Percentiles rank a stretch among this genome's conserved stretches.
These are phyloP conservation scores for Pemphredon lugubris DNA, from an alignment of 2,888 invertebrate genomes.

Conservation along the genomic window DNA sequence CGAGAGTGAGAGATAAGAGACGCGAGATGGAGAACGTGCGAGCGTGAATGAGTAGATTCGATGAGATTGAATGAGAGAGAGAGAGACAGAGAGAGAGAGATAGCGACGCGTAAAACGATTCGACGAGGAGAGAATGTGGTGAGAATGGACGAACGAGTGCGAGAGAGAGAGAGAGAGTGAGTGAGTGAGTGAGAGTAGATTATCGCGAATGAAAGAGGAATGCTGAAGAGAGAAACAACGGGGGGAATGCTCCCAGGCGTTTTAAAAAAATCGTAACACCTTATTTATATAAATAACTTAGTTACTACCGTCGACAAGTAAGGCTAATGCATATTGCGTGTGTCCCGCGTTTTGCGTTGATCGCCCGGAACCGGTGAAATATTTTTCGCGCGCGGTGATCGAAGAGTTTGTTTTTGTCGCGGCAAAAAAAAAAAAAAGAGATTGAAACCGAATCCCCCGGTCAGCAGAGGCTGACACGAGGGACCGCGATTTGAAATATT, in stretches of 20 bases:
- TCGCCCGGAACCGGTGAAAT: constrained; percentile 63
- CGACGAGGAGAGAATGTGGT: neutral
- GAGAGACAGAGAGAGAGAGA: neutral
- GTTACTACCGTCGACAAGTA: constrained; percentile 76
- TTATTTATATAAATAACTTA: constrained; percentile 79
- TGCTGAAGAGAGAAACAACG: neutral
- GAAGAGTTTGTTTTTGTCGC: neutral
- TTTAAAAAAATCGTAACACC: constrained; percentile 74
- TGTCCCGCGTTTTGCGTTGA: constrained; percentile 72
- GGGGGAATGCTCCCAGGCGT: constrained; percentile 68
- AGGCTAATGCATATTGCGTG: constrained; percentile 77
- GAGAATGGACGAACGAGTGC: neutral
- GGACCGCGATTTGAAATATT: constrained; percentile 37
- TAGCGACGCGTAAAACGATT: neutral
- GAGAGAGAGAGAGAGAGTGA: neutral
- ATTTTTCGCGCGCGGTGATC: constrained; percentile 50
- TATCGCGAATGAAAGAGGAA: too few relatives aligned
- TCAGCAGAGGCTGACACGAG: neutral
- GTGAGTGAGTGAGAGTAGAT: neutral
- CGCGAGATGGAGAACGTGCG: too few relatives aligned
- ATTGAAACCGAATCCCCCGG: too few relatives aligned
- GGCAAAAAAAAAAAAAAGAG: neutral
- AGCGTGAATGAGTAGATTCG: neutral
- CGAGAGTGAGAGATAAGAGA: neutral
- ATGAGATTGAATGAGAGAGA: too few relatives aligned